Percentiles rank a stretch among this genome's conserved stretches.
phyloP scores from a whole-genome alignment of 2,113 vertebrate species.

The Seriola dumerili region DNA sequence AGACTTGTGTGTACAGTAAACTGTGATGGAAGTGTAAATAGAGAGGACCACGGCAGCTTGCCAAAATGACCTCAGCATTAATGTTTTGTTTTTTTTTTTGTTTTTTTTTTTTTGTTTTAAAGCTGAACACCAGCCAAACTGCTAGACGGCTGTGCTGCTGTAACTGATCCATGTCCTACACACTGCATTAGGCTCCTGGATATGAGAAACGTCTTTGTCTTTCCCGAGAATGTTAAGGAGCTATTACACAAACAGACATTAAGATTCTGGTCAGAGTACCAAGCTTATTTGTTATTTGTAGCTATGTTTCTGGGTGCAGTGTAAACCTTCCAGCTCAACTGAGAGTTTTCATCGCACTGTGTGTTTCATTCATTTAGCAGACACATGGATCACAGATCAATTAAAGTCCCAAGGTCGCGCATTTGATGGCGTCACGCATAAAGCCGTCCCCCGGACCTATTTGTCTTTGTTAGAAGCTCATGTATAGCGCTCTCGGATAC shows the following conservation, averaged over 20 bases:
- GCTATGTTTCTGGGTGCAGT: constrained; percentile 17
- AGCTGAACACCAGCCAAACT: constrained; percentile 53
- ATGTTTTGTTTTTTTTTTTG: constrained; percentile 9
- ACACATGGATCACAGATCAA: constrained; percentile 76
- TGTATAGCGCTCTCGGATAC: constrained; percentile 65
- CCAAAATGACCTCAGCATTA: constrained; percentile 67
- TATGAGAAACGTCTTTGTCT: constrained; percentile 46
- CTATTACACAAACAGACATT: constrained; percentile 52
- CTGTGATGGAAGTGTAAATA: constrained; percentile 70
- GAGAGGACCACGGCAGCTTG: constrained; percentile 48
- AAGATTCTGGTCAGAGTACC: constrained; percentile 45
- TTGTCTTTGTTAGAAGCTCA: constrained; percentile 81
- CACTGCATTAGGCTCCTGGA: constrained; percentile 28
- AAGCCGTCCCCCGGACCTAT: constrained; percentile 71
- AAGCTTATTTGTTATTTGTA: constrained; percentile 44
- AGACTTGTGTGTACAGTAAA: constrained; percentile 65
- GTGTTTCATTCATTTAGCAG: constrained; percentile 59
- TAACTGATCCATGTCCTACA: constrained; percentile 51
- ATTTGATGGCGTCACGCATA: constrained; percentile 65
- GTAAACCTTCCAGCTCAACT: constrained; percentile 31
- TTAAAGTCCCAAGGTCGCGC: constrained; percentile 79
- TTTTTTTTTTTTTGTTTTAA: neutral
- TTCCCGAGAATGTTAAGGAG: constrained; percentile 32
- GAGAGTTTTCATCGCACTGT: constrained; percentile 44
- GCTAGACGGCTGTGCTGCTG: constrained; percentile 31